Percentiles rank a stretch among this genome's conserved stretches.
Conservation (phyloP, 2,797 vertebrate species). For the Syngnathus rostellatus region DNA sequence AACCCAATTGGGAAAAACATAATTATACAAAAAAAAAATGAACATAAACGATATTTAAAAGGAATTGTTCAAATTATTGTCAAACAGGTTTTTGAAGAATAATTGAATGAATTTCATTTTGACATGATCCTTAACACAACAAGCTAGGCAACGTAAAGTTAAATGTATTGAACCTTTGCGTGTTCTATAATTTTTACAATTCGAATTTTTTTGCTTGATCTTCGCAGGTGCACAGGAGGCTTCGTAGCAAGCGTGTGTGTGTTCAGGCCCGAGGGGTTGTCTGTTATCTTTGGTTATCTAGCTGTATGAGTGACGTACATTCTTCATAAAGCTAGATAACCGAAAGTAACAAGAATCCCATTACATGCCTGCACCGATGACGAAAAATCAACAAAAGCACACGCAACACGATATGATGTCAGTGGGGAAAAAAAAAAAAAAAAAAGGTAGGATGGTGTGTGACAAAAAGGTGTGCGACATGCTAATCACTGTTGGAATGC, state of each 20-base stretch:
- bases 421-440: neutral
- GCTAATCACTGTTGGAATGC: neutral
- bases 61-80: neutral
- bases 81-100: neutral
- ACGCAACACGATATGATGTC: neutral
- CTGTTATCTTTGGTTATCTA: slow-evolving; percentile 86
- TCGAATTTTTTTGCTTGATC: slow-evolving; percentile 18
- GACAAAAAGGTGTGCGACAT: neutral
- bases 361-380: slow-evolving; percentile 50
- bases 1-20: too few species aligned
- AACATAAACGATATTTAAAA: slow-evolving; percentile 1
- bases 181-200: slow-evolving; percentile 26
- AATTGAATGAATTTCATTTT: too few species aligned
- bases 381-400: neutral
- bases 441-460: neutral
- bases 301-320: slow-evolving; percentile 86
- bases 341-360: slow-evolving; percentile 94
- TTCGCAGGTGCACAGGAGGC: slow-evolving; percentile 33
- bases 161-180: slow-evolving; percentile 5
- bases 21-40: neutral
- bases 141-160: too few species aligned
- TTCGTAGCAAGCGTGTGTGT: neutral
- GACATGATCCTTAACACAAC: neutral
- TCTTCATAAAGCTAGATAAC: slow-evolving; percentile 91
- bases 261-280: slow-evolving; percentile 73